Conservation (phyloP, 1,140 invertebrate genomes). For the Neelides sp. region DNA sequence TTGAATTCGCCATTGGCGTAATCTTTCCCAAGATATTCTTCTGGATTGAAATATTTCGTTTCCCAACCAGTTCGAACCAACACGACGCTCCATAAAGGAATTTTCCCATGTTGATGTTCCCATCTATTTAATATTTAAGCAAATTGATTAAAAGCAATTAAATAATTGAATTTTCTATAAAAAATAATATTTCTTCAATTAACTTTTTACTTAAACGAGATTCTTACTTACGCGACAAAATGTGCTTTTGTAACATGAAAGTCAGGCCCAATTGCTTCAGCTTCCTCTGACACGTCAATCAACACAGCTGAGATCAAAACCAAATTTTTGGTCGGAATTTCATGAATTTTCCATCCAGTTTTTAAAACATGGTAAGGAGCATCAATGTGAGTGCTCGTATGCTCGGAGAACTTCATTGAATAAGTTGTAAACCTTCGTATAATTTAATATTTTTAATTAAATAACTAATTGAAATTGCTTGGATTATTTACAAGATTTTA, state of each 20-base stretch:
- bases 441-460: too few relatives aligned
- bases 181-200: neutral
- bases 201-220: neutral
- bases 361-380: constrained; percentile 14
- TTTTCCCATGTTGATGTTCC: neutral
- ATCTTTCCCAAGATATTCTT: neutral
- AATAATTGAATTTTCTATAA: neutral
- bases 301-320: constrained; percentile 3
- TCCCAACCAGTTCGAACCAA: constrained; percentile 2
- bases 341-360: constrained; percentile 12
- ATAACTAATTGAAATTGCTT: too few relatives aligned
- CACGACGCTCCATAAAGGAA: neutral
- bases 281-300: constrained; percentile 18
- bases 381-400: constrained; percentile 16
- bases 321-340: constrained; percentile 12
- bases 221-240: constrained; percentile 4
- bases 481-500: too few relatives aligned
- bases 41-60: neutral
- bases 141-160: neutral
- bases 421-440: too few relatives aligned
- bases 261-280: neutral
- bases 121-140: too few relatives aligned
- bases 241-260: constrained; percentile 4
- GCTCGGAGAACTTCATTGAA: too few relatives aligned
- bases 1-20: neutral